Conservation (phyloP, 2,888 invertebrate genomes). For the Tenthredo scrophulariae region DNA sequence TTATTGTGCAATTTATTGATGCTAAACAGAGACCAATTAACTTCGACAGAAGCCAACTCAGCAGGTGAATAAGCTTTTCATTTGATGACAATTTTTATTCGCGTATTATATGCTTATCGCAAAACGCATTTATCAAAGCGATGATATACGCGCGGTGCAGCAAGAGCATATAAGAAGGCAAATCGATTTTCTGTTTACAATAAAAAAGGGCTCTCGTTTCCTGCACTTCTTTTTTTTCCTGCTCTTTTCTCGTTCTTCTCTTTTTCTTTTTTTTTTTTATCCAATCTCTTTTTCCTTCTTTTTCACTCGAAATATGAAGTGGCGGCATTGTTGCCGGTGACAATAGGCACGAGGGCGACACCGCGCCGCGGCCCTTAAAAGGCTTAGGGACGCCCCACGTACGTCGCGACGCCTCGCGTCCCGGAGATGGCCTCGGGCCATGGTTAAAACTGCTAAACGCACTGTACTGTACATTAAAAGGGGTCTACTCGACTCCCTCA, state of each 20-base stretch:
- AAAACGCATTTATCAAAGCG: background rate
- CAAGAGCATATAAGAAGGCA: background rate
- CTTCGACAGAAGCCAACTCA: conserved; percentile 1
- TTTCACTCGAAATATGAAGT: conserved; percentile 64
- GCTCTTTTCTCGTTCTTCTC: conserved; percentile 49
- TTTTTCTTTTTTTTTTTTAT: conserved; percentile 56
- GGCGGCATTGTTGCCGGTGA: conserved; percentile 66
- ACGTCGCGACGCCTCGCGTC: conserved; percentile 38
- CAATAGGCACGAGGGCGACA: conserved; percentile 61
- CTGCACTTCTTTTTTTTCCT: conserved; percentile 55
- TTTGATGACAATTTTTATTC: background rate
- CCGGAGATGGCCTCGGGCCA: conserved; percentile 47
- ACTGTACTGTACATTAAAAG: conserved; percentile 51
- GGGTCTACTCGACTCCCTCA: conserved; percentile 46
- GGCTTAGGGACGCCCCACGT: conserved; percentile 48
- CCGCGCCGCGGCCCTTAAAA: conserved; percentile 47
- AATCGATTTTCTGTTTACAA: conserved; percentile 54
- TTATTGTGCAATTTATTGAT: conserved; percentile 63
- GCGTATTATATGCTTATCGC: background rate
- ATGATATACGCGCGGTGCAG: conserved; percentile 1
- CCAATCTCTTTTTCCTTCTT: conserved; percentile 54
- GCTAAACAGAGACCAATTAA: conserved; percentile 56
- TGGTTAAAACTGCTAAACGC: conserved; percentile 54
- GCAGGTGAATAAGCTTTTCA: conserved; percentile 60
- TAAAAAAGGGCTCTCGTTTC: conserved; percentile 54